phyloP scores from a whole-genome alignment of 2,888 invertebrate genomes.

The Dione juno region DNA sequence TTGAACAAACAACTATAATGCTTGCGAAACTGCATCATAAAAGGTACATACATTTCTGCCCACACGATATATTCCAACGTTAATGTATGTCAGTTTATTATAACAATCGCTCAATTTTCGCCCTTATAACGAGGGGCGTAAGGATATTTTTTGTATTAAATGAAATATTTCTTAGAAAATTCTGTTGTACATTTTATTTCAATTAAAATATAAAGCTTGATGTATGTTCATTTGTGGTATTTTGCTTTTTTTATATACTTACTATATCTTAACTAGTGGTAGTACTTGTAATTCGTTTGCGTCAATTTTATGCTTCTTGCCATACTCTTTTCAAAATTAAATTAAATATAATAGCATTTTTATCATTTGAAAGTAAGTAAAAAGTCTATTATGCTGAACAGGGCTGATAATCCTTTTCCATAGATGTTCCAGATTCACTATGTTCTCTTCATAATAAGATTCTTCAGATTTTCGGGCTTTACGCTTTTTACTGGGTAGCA shows the following conservation, averaged over 20 bases:
- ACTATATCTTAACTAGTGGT: background rate
- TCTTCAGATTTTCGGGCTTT: no score
- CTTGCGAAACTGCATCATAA: conserved; percentile 10
- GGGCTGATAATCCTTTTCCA: no score
- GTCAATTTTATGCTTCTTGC: no score
- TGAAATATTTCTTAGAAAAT: background rate
- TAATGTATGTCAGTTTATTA: background rate
- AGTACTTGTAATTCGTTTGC: no score
- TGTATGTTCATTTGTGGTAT: background rate
- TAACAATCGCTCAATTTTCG: background rate
- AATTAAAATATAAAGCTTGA: conserved; percentile 13
- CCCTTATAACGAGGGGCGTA: background rate
- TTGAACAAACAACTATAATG: conserved; percentile 2
- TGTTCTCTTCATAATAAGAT: no score
- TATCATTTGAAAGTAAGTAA: no score
- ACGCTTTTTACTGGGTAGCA: no score
- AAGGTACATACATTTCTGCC: conserved; percentile 5
- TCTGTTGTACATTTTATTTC: conserved; percentile 1
- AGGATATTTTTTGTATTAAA: background rate
- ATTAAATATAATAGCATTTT: no score
- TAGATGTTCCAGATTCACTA: no score
- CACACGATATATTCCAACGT: background rate
- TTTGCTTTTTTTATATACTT: background rate
- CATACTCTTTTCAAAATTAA: no score
- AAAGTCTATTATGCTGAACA: no score